Base-by-base conservation (phyloP, 2,113 vertebrate genomes). In the Casuarius casuarius region DNA sequence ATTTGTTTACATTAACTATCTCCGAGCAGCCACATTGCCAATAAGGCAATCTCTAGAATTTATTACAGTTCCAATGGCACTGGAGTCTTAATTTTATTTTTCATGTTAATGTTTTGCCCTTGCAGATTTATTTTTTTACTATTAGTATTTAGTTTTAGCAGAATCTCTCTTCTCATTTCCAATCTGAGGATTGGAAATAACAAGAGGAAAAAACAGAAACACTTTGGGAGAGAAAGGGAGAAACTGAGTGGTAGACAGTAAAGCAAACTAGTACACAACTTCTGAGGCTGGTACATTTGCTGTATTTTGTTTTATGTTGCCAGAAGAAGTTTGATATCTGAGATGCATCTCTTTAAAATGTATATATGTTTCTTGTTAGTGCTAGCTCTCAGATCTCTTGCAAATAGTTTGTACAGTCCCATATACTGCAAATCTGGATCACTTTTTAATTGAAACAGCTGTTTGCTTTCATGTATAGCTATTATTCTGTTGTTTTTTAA, bases 141-240 rank as follows among this genome's bases (percentile, higher is more conserved):
- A 8, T 71, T 84, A 9, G 2, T 2, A 0, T 44, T 77, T 0
- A 0, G 0, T 3, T 87, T 84, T 81, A 71, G 35, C 26, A 29
- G 19, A 52, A 6, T 71, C 91, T 72, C 38, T 89, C 3, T 84
- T 77, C 54, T 66, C 3, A 17, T 44, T 35, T 44, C 35, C 19
- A n/a, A 3, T 38, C 29, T 42, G 48, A 62, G 38, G 29, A 21
- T 9, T 86, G 49, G 29, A 88, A 66, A 26, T 44, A 76, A 65
- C 8, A 28, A 54, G 26, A 82, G 18, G 33, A 20, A 49, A 78
- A 82, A 82, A 46, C 61, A 38, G 20, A 62, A 56, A 46, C 74
- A 2, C 4, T 28, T 42, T 68, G 65, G 82, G 35, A 54, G 35
- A 25, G 31, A 78, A 54, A 46, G 21, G 33, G n/a, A 84, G 10